phyloP scores from a whole-genome alignment of 2,888 invertebrate genomes.

The Parnassius orleans region DNA sequence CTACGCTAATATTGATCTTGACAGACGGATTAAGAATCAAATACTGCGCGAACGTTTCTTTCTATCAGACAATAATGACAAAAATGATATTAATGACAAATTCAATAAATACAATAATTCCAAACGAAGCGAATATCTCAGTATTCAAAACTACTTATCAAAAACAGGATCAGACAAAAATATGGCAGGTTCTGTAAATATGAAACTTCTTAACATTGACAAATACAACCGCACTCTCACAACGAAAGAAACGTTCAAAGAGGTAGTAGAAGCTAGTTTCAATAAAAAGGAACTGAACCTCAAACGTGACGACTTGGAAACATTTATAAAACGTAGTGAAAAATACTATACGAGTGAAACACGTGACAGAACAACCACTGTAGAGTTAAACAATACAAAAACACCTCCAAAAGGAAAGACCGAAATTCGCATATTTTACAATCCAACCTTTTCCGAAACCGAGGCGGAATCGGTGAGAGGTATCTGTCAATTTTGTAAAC shows the following conservation, averaged over 20 bases:
- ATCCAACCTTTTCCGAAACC: constrained; percentile 66
- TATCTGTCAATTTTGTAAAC: constrained; percentile 59
- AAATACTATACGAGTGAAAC: constrained; percentile 65
- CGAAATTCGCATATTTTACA: constrained; percentile 71
- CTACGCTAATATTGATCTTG: constrained; percentile 39
- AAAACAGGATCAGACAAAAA: constrained; percentile 63
- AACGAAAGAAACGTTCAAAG: constrained; percentile 66
- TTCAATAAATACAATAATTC: constrained; percentile 54
- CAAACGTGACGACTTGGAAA: constrained; percentile 61
- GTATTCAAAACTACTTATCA: constrained; percentile 65
- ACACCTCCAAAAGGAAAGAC: constrained; percentile 52
- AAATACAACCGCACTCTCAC: constrained; percentile 69
- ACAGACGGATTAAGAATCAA: constrained; percentile 60
- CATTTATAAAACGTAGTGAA: constrained; percentile 72
- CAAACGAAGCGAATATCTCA: constrained; percentile 72
- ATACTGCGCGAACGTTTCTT: constrained; percentile 66
- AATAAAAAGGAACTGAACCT: constrained; percentile 59
- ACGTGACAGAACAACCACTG: constrained; percentile 54
- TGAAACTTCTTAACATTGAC: constrained; percentile 67
- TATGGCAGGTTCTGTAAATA: constrained; percentile 64
- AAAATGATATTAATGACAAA: constrained; percentile 61
- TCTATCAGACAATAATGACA: constrained; percentile 47
- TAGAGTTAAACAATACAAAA: constrained; percentile 49
- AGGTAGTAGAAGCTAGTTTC: constrained; percentile 64
- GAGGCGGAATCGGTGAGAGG: constrained; percentile 45